A percentile compares a stretch with the other conserved stretches of the same genome.
These are phyloP conservation scores for Drosophila paulistorum DNA, from an alignment of 1,140 invertebrate genomes.

Conservation along the genomic window DNA sequence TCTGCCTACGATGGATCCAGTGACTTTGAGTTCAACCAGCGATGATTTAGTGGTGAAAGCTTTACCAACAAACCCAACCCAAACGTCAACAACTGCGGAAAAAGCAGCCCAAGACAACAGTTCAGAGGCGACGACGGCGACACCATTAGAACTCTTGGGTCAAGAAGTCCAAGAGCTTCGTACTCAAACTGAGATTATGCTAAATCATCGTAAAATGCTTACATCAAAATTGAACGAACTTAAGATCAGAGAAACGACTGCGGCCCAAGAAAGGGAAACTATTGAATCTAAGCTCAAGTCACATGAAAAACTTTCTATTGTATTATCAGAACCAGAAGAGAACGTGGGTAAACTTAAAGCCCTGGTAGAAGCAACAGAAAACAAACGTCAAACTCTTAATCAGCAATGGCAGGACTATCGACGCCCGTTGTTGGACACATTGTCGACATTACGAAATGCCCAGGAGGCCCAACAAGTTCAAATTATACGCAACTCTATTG, in stretches of 20 bases:
- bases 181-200: slow-evolving; percentile 49
- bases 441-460: slow-evolving; percentile 56
- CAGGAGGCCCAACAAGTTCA: slow-evolving; percentile 70
- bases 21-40: background rate
- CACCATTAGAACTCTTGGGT: slow-evolving; percentile 50
- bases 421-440: slow-evolving; percentile 51
- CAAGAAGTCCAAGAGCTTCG: slow-evolving; percentile 69
- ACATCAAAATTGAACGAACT: slow-evolving; percentile 28
- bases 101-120: background rate
- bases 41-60: slow-evolving; percentile 31
- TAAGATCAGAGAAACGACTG: slow-evolving; percentile 39
- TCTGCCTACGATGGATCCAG: slow-evolving; percentile 20
- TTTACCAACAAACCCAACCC: background rate
- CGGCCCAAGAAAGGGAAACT: slow-evolving; percentile 31
- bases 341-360: slow-evolving; percentile 70
- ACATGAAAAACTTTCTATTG: slow-evolving; percentile 69
- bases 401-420: slow-evolving; percentile 81
- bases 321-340: slow-evolving; percentile 72
- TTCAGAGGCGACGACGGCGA: background rate
- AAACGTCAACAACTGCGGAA: background rate
- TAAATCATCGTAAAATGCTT: slow-evolving; percentile 54
- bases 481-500: slow-evolving; percentile 50
- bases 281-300: slow-evolving; percentile 64
- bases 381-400: slow-evolving; percentile 64
- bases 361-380: slow-evolving; percentile 54